Evolutionary conservation across 2,888 invertebrate genomes (phyloP).

Genomic region (Dasypolia templi): DNA sequence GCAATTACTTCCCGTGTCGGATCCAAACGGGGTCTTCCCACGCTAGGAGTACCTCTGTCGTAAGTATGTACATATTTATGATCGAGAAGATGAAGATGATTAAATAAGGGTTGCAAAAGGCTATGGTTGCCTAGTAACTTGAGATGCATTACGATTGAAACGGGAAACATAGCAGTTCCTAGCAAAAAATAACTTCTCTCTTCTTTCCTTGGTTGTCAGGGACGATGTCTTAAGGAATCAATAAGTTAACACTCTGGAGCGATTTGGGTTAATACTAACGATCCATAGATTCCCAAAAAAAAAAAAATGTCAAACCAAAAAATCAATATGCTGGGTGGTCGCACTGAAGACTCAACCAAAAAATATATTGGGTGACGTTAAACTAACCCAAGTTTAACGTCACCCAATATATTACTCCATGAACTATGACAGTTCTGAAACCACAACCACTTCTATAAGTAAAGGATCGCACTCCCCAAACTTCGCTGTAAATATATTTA

Average conservation of each 20-base stretch:
- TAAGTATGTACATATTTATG: constrained; percentile 3
- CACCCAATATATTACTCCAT: constrained; percentile 47
- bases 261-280: neutral
- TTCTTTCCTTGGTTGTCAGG: neutral
- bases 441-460: constrained; percentile 58
- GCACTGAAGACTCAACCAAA: neutral
- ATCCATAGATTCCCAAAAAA: neutral
- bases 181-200: neutral
- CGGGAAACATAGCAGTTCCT: neutral
- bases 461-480: constrained; percentile 60
- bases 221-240: neutral
- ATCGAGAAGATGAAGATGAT: neutral
- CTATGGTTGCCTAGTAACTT: neutral
- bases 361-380: too few relatives aligned
- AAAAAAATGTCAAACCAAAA: neutral
- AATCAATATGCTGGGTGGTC: neutral
- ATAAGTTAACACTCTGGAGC: neutral
- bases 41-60: constrained; percentile 13
- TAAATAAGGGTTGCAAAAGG: neutral
- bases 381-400: constrained; percentile 16
- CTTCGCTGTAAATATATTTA: constrained; percentile 71
- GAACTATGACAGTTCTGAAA: constrained; percentile 57
- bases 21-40: constrained; percentile 57
- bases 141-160: neutral
- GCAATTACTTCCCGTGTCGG: constrained; percentile 59